Evolutionary conservation across 37 sponge, comb jelly and placozoan genomes (phyloP).

Genomic region (Petrosia ficiformis): DNA sequence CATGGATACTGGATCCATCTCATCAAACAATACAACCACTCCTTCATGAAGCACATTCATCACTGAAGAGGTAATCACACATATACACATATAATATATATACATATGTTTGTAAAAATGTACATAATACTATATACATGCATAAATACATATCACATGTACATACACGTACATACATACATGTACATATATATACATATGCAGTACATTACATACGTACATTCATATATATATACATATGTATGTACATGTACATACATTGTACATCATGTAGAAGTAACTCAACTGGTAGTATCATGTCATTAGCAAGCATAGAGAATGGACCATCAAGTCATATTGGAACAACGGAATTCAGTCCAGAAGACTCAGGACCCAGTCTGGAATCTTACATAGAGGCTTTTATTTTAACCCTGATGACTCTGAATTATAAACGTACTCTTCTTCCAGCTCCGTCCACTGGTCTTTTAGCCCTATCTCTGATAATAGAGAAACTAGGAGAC

Average conservation of each 20-base stretch:
- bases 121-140: no score
- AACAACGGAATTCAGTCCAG: not conserved
- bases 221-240: no score
- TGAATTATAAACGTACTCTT: slow-evolving; percentile 35
- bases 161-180: no score
- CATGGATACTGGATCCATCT: slow-evolving; percentile 66
- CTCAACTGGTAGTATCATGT: slow-evolving; percentile 62
- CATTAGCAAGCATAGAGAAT: slow-evolving; percentile 9
- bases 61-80: slow-evolving; percentile 20
- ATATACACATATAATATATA: not conserved
- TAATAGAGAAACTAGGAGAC: not conserved
- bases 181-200: no score
- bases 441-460: slow-evolving; percentile 9
- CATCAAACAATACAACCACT: slow-evolving; percentile 57
- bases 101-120: no score
- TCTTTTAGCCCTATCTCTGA: not conserved
- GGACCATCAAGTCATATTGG: not conserved
- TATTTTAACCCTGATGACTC: slow-evolving; percentile 39
- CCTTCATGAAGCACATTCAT: slow-evolving; percentile 46
- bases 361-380: slow-evolving; percentile 15
- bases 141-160: no score
- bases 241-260: no score
- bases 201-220: no score
- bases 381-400: slow-evolving; percentile 59
- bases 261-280: slow-evolving; percentile 43